Percentiles rank a stretch among this genome's conserved stretches.
Evolutionary conservation across 92 coral and sea anemone genomes (phyloP).

Genomic region (Desmophyllum pertusum): DNA sequence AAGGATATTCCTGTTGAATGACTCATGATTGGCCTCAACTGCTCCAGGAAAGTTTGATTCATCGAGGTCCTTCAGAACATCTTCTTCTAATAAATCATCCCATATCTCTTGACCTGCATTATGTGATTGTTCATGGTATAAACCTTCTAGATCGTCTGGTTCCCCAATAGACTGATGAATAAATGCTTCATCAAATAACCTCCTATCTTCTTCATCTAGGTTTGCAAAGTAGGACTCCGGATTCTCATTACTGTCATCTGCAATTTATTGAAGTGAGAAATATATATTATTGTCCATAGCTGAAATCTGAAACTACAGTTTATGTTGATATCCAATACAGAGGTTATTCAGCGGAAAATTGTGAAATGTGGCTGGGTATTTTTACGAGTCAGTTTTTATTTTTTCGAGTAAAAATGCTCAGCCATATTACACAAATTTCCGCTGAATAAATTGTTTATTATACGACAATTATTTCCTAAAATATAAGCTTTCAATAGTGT

Average conservation of each 20-base stretch:
- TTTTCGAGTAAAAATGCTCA: too few species aligned
- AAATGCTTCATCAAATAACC: slow-evolving; percentile 20
- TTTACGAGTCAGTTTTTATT: too few species aligned
- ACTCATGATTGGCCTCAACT: slow-evolving; percentile 6
- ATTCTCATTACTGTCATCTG: neutral
- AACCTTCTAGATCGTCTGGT: neutral
- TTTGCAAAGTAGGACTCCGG: slow-evolving; percentile 5
- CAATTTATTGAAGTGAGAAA: too few species aligned
- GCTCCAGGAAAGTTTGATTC: slow-evolving; percentile 22
- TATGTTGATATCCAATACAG: too few species aligned
- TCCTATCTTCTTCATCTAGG: slow-evolving; percentile 17
- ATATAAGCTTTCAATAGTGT: too few species aligned
- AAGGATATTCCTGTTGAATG: slow-evolving; percentile 12
- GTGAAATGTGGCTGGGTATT: too few species aligned
- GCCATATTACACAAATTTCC: too few species aligned
- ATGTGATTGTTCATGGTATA: neutral
- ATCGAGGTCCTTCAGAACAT: slow-evolving; percentile 11
- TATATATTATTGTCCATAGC: too few species aligned
- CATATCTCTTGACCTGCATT: slow-evolving; percentile 3
- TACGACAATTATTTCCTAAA: too few species aligned
- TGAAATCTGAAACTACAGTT: too few species aligned
- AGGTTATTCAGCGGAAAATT: too few species aligned
- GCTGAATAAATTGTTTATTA: too few species aligned
- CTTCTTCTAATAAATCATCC: slow-evolving; percentile 9
- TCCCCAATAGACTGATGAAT: slow-evolving; percentile 8